Conservation (phyloP, 2,113 vertebrate genomes). For the Oncorhynchus keta region DNA sequence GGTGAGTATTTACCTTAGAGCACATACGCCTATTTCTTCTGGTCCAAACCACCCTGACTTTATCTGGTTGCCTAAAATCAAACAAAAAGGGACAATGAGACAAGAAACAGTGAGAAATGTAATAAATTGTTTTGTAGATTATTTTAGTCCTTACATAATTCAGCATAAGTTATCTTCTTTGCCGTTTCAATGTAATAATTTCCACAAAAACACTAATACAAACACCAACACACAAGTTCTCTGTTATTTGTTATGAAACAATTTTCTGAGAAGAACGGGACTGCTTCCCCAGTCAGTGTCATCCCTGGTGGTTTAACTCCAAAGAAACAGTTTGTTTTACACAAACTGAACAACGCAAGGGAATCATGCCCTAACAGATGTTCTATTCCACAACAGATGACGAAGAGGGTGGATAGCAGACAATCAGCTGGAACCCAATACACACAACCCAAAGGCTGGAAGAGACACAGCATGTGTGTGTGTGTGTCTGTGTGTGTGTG, state of each 20-base stretch:
- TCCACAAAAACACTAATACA: too few species aligned
- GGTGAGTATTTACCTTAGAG: constrained; percentile 78
- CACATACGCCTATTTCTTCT: constrained; percentile 87
- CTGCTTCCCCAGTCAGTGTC: too few species aligned
- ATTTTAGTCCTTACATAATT: too few species aligned
- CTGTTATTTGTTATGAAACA: too few species aligned
- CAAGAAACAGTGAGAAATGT: constrained; percentile 8
- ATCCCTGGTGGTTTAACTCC: too few species aligned
- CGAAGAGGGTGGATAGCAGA: neutral
- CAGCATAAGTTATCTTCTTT: too few species aligned
- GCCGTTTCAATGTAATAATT: too few species aligned
- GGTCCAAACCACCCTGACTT: constrained; percentile 89
- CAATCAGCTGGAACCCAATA: neutral
- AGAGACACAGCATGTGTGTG: constrained; percentile 7
- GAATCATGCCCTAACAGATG: too few species aligned
- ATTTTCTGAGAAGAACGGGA: too few species aligned
- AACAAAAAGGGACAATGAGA: neutral
- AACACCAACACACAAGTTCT: too few species aligned
- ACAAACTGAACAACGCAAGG: too few species aligned
- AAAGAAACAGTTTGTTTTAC: too few species aligned
- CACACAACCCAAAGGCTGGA: neutral
- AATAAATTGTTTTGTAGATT: neutral
- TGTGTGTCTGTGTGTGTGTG: neutral
- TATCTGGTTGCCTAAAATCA: constrained; percentile 85
- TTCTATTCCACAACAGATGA: neutral